Base-by-base conservation (phyloP, 2,797 vertebrate species). In the Steatocranus sp. region DNA sequence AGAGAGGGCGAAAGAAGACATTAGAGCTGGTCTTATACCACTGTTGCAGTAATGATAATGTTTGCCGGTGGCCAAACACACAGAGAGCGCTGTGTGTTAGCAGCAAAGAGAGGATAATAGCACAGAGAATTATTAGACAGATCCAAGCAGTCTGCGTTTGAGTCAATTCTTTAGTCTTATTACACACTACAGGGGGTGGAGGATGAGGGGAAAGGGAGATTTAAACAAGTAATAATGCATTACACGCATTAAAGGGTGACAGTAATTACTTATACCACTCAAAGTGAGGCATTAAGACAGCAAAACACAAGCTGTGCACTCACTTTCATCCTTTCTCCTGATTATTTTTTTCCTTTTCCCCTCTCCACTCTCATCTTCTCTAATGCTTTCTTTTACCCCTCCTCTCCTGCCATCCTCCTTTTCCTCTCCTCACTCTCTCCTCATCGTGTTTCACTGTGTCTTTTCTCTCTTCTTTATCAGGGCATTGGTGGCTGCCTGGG, bases 131-230 rank as follows among this genome's bases (percentile, higher is more conserved):
- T 92, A 95, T 93, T 87, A 90, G 93, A 92, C 91, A 88, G 89
- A 93, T 90, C 86, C 91, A 84, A 66, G 85, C 88, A 89, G 84
- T 86, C 80, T 93, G 75, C 82, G 79, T 93, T 94, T 86, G 88
- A 93, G 91, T 94, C 92, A 91, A 88, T 94, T 93, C 85, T 91
- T 94, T 92, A 91, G 91, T 87, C 92, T 93, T 94, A 93, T 92
- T 94, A 91, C 87, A 91, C 86, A 88, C 93, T 91, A 83, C 78
- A 46, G 88, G 92, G 87, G 83, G 49, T 82, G 84, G 68, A 73
- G 68, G 68, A 73, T 73, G 68, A 73, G 43, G 43, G 75, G 50
- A 41, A 38, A 36, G 54, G 76, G 84, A 73, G 89, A 88, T 92
- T 94, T 91, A 87, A 93, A 93, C 88, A 89, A 91, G 91, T 93